A percentile compares a stretch with the other conserved stretches of the same genome.
phyloP scores from a whole-genome alignment of 2,113 vertebrate species.

The Bungarus multicinctus region DNA sequence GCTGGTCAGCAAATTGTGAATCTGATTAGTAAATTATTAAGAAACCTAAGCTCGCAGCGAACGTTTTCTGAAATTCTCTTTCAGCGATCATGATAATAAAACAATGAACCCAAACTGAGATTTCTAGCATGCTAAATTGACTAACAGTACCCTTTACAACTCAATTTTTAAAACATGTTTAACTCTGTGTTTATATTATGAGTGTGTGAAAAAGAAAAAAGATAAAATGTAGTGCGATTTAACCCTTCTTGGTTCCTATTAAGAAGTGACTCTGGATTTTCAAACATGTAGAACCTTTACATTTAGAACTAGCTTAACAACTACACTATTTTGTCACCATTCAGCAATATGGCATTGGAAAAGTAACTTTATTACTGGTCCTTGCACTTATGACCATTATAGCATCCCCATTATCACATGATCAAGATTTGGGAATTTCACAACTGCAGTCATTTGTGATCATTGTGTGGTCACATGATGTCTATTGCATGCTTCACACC shows the following conservation, averaged over 20 bases:
- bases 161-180: neutral
- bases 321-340: neutral
- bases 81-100: neutral
- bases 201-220: neutral
- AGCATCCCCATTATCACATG: neutral
- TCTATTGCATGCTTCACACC: neutral
- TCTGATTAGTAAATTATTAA: no score
- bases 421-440: neutral
- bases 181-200: neutral
- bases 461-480: neutral
- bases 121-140: neutral
- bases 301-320: neutral
- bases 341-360: neutral
- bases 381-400: neutral
- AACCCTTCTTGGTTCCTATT: conserved; percentile 9
- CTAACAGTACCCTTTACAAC: neutral
- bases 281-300: conserved; percentile 40
- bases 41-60: neutral
- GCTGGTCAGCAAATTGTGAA: no score
- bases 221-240: neutral
- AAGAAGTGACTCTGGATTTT: conserved; percentile 37
- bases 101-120: neutral
- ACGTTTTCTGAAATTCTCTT: neutral
- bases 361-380: neutral
- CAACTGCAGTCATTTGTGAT: neutral